Evolutionary conservation across 1,140 invertebrate species (phyloP).

Genomic region (Drosophila navojoa): DNA sequence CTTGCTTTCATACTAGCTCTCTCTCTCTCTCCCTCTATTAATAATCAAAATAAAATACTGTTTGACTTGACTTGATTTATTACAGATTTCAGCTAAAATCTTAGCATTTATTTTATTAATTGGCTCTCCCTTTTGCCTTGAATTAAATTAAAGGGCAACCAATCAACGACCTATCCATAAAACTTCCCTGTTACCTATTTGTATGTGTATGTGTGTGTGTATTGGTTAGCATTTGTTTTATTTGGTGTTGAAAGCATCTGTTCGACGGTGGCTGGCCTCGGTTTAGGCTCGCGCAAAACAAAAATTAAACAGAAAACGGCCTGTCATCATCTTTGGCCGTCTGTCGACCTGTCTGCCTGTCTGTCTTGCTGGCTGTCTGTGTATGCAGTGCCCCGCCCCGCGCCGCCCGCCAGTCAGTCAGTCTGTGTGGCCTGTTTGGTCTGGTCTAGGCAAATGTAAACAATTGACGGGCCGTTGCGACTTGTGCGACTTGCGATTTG

Average conservation of each 20-base stretch:
- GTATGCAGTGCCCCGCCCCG: background rate
- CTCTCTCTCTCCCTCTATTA: too few species aligned
- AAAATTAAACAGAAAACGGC: slow-evolving; percentile 21
- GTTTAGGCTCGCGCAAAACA: slow-evolving; percentile 7
- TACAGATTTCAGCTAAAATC: too few species aligned
- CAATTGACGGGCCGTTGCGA: slow-evolving; percentile 67
- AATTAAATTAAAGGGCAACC: background rate
- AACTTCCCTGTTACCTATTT: background rate
- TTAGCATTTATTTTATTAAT: too few species aligned
- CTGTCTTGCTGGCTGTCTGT: background rate
- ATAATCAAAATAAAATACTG: too few species aligned
- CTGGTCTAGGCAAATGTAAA: slow-evolving; percentile 56
- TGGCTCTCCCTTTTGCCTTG: background rate
- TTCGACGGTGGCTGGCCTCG: background rate
- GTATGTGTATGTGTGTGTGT: background rate
- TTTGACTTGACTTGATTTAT: too few species aligned
- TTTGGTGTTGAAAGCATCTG: slow-evolving; percentile 26
- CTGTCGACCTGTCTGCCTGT: background rate
- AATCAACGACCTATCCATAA: background rate
- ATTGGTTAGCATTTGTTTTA: slow-evolving; percentile 57
- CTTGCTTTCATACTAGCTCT: too few species aligned
- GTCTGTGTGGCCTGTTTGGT: background rate
- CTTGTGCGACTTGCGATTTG: slow-evolving; percentile 32
- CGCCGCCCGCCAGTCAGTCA: background rate
- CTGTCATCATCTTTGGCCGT: slow-evolving; percentile 39